Evolutionary conservation across 2,113 vertebrate species (phyloP), one percentile per base, ranked within the genome.

Genomic region (Syngnathus scovelli): DNA sequence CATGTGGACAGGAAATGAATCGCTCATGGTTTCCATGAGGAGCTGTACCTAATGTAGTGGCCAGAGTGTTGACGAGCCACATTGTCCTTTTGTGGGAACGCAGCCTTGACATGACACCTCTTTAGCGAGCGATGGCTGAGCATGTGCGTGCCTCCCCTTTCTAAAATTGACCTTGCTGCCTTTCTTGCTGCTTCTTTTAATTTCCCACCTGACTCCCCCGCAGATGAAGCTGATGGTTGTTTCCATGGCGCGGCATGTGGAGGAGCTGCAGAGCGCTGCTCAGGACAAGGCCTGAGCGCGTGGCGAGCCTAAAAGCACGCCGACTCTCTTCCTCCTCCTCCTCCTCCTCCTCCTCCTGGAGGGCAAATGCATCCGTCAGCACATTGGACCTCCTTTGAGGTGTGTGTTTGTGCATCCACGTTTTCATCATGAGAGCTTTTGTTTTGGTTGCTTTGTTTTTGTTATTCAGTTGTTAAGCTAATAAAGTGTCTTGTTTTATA

Each of bases 181-280:
- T 70, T 69, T 52, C 69, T 51, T 49, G 67, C 56, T 69, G 39
- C 27, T 51, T 62, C 21, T 15, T 52, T 66, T 55, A n/a, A 44
- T 43, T 41, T 51, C 49, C 36, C 19, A 7, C 36, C 48, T 37
- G 1, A 16, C 36, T 59, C 19, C 37, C 37, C 56, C 54, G 7
- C 72, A 92, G 90, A 89, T 92, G 80, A 92, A 91, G 71, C 74
- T 83, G 70, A 66, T 92, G 61, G 81, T 89, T 37, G 56, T 91
- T 75, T 82, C 85, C 55, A 85, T 92, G 83, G 89, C 83, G 5
- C 84, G 87, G 52, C 82, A 76, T 70, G 69, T 92, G 52, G 71
- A 90, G 27, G 81, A 89, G 70, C 83, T 91, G 0, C 87, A 89
- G 61, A 7, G 21, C 1, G 79, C 75, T 71, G 77, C 85, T 62